phyloP scores from a whole-genome alignment of 2,888 invertebrate species.

The Orchestes rusci region DNA sequence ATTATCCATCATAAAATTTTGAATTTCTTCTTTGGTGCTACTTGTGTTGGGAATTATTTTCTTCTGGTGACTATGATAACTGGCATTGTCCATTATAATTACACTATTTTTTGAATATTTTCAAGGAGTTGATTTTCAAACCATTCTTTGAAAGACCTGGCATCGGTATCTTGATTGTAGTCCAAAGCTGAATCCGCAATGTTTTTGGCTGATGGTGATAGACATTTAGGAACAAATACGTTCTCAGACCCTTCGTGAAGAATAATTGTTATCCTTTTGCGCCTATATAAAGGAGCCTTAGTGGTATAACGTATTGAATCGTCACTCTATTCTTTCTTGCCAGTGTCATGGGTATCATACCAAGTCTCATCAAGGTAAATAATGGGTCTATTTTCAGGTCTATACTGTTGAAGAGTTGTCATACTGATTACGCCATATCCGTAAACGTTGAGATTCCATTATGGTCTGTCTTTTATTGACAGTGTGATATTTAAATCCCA shows the following conservation, averaged over 20 bases:
- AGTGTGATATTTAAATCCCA: background rate
- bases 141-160: background rate
- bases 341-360: background rate
- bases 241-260: background rate
- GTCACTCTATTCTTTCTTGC: background rate
- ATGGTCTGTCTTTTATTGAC: background rate
- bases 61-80: too few relatives aligned
- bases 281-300: background rate
- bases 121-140: background rate
- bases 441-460: background rate
- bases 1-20: too few relatives aligned
- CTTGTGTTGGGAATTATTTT: too few relatives aligned
- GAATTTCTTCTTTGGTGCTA: too few relatives aligned
- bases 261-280: background rate
- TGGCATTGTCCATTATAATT: background rate
- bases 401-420: background rate
- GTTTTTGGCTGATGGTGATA: background rate
- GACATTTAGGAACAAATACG: background rate
- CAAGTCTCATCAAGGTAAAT: background rate
- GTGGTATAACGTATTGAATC: background rate
- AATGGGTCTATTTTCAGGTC: background rate
- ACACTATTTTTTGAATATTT: constrained; percentile 1
- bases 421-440: background rate
- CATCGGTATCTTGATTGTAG: background rate
- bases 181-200: background rate